Evolutionary conservation across 1,140 invertebrate species (phyloP).

Genomic region (Formica selysi): DNA sequence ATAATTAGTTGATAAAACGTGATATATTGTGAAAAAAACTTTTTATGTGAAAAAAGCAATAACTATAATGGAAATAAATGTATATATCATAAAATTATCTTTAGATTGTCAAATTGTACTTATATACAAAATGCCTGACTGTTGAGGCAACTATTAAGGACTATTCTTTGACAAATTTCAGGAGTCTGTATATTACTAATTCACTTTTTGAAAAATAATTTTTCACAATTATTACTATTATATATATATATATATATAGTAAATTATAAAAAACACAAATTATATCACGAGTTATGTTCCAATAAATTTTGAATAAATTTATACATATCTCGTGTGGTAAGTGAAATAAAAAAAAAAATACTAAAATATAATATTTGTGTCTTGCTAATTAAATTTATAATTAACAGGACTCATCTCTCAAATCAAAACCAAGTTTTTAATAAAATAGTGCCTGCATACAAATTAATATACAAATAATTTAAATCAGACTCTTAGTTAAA

Average conservation of each 20-base stretch:
- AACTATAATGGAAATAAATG: conserved; percentile 10
- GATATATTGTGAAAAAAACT: not conserved
- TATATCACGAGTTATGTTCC: conserved; percentile 49
- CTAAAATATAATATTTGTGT: no score
- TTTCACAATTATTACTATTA: not conserved
- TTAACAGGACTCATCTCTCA: no score
- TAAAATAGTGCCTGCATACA: not conserved
- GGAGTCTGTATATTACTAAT: not conserved
- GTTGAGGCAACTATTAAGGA: not conserved
- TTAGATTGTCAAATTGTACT: not conserved
- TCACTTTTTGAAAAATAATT: conserved; percentile 20
- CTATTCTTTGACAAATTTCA: not conserved
- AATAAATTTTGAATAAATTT: conserved; percentile 29
- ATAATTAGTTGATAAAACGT: not conserved
- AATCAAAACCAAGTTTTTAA: not conserved
- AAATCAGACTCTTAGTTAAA: not conserved
- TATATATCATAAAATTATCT: not conserved
- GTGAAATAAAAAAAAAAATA: not conserved
- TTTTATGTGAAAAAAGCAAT: not conserved
- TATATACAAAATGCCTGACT: not conserved
- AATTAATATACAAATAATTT: not conserved
- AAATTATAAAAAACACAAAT: not conserved
- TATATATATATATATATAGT: no score
- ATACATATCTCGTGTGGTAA: conserved; percentile 56
- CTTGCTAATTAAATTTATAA: no score